These are phyloP conservation scores for Cosmia trapezina DNA, from an alignment of 2,888 invertebrate species.

Conservation along the genomic window DNA sequence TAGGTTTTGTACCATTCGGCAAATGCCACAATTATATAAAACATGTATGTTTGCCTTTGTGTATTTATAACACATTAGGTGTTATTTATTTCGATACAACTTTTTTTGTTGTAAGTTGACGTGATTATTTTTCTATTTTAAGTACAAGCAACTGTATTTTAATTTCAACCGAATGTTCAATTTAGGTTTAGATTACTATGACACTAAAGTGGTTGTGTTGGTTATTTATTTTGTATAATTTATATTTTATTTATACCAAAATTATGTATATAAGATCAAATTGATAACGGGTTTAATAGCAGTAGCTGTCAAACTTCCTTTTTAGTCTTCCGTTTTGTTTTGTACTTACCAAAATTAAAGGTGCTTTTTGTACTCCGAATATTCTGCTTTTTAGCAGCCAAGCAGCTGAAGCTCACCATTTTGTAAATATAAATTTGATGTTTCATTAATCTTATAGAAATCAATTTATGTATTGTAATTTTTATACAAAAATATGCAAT, in stretches of 20 bases:
- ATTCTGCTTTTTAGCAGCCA: constrained; percentile 69
- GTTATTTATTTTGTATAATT: constrained; percentile 89
- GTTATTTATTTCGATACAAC: constrained; percentile 47
- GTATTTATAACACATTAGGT: constrained; percentile 52
- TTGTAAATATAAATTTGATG: constrained; percentile 83
- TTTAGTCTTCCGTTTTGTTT: constrained; percentile 86
- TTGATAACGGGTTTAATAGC: constrained; percentile 83
- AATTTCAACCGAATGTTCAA: constrained; percentile 76
- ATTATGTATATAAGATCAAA: constrained; percentile 78
- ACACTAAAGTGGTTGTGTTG: constrained; percentile 88
- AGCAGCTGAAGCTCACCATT: constrained; percentile 82
- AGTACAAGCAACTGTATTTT: constrained; percentile 79
- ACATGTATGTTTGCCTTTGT: constrained; percentile 55
- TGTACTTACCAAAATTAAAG: constrained; percentile 85
- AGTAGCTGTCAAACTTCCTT: constrained; percentile 81
- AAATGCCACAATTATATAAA: constrained; percentile 32
- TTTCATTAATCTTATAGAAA: constrained; percentile 81
- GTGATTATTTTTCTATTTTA: constrained; percentile 74
- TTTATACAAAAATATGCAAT: constrained; percentile 89
- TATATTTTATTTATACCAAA: constrained; percentile 88
- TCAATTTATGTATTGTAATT: constrained; percentile 88
- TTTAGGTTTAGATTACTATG: constrained; percentile 78
- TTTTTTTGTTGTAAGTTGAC: constrained; percentile 57
- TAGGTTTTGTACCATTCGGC: constrained; percentile 29
- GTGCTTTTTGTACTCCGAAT: constrained; percentile 78